Evolutionary conservation across 2,888 invertebrate species (phyloP).

Genomic region (Rhamnusium bicolor): DNA sequence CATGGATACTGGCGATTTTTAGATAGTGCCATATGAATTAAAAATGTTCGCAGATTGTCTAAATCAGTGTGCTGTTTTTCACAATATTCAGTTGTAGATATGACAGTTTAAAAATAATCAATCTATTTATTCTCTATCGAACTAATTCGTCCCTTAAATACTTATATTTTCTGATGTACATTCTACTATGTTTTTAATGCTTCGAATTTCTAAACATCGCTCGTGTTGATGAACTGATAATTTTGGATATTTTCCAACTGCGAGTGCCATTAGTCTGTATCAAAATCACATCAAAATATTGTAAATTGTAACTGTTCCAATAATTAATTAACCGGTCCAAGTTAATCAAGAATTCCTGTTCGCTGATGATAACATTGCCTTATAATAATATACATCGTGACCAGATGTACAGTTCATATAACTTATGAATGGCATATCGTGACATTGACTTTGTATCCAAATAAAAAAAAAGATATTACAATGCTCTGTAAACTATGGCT

Average conservation of each 20-base stretch:
- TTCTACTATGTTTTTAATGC: no score
- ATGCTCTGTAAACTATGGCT: not conserved
- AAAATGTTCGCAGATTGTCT: no score
- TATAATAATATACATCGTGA: constrained; percentile 45
- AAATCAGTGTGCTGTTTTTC: no score
- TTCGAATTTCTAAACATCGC: not conserved
- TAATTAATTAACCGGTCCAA: constrained; percentile 8
- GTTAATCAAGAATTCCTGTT: not conserved
- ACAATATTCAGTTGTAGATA: no score
- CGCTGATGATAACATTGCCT: constrained; percentile 4
- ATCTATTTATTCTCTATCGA: no score
- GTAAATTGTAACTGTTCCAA: constrained; percentile 4
- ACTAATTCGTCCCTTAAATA: no score
- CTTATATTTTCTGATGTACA: no score
- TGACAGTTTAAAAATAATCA: no score
- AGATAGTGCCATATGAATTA: no score
- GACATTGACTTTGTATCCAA: constrained; percentile 52
- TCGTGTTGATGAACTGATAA: not conserved
- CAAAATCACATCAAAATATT: not conserved
- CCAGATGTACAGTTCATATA: constrained; percentile 33
- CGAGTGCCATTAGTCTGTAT: not conserved
- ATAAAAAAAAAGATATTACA: constrained; percentile 19
- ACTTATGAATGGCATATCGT: constrained; percentile 44
- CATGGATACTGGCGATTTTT: no score
- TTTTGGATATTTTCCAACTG: not conserved